Percentiles rank a stretch among this genome's conserved stretches.
Conservation (phyloP, 2,888 invertebrate species). For the Lathronympha strigana region DNA sequence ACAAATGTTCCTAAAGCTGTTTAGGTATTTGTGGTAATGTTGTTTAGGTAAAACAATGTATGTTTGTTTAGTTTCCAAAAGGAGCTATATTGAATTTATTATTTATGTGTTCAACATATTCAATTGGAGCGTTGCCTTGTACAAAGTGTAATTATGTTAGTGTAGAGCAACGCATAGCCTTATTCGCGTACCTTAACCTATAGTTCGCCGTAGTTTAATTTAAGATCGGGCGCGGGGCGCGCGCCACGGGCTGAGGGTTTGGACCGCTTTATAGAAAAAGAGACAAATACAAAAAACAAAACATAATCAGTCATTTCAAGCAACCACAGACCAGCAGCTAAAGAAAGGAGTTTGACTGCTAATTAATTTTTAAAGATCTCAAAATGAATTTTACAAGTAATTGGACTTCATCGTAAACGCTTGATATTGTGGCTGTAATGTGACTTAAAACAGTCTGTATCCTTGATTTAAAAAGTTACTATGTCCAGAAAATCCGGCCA, state of each 20-base stretch:
- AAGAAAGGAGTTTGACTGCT: too few relatives aligned
- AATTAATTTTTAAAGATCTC: too few relatives aligned
- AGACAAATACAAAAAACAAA: too few relatives aligned
- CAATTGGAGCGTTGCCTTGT: slow-evolving; percentile 41
- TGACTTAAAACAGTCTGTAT: too few relatives aligned
- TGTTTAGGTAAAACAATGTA: background rate
- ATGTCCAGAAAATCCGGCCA: background rate
- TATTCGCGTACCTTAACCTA: slow-evolving; percentile 48
- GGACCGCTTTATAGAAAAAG: background rate
- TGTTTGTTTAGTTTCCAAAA: slow-evolving; percentile 15
- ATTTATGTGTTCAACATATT: slow-evolving; percentile 47
- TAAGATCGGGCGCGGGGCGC: slow-evolving; percentile 5
- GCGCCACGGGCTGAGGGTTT: background rate
- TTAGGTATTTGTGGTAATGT: too few relatives aligned
- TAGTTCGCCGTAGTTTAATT: slow-evolving; percentile 37
- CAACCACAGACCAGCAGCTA: too few relatives aligned
- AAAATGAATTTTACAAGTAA: too few relatives aligned
- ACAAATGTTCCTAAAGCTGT: too few relatives aligned
- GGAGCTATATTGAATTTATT: slow-evolving; percentile 31
- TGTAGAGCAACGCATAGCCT: slow-evolving; percentile 44
- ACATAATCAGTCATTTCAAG: too few relatives aligned
- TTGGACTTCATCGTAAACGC: too few relatives aligned
- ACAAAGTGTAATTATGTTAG: slow-evolving; percentile 30
- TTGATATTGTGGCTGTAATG: too few relatives aligned
- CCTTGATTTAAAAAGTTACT: background rate